Evolutionary conservation across 2,797 vertebrate genomes (phyloP).

Genomic region (Rhodeus uyekii): DNA sequence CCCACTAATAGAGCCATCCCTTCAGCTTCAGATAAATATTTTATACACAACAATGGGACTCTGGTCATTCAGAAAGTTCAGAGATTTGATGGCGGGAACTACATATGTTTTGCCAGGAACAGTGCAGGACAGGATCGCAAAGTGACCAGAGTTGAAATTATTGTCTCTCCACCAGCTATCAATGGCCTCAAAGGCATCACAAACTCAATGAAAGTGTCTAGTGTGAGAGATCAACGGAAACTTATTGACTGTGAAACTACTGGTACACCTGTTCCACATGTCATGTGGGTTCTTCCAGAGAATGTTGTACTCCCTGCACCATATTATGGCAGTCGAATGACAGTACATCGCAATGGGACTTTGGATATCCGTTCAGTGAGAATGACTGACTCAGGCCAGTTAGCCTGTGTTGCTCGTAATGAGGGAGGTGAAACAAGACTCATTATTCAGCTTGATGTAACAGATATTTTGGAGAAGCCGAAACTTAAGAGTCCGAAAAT

Average conservation of each 20-base stretch:
- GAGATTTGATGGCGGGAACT: slow-evolving; percentile 89
- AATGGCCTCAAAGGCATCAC: slow-evolving; percentile 72
- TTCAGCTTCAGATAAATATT: slow-evolving; percentile 80
- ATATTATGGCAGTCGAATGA: slow-evolving; percentile 83
- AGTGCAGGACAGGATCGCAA: slow-evolving; percentile 84
- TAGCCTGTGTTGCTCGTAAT: slow-evolving; percentile 85
- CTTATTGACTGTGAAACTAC: slow-evolving; percentile 82
- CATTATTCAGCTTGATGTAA: slow-evolving; percentile 80
- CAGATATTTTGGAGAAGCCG: slow-evolving; percentile 71
- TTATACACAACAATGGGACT: slow-evolving; percentile 81
- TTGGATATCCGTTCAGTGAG: slow-evolving; percentile 82
- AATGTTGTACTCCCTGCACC: slow-evolving; percentile 87
- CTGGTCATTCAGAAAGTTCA: slow-evolving; percentile 85
- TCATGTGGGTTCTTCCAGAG: slow-evolving; percentile 89
- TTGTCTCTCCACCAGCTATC: slow-evolving; percentile 81
- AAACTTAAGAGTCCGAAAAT: slow-evolving; percentile 67
- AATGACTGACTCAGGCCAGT: slow-evolving; percentile 76
- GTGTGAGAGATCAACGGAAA: slow-evolving; percentile 72
- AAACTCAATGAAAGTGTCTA: slow-evolving; percentile 71
- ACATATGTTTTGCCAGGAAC: slow-evolving; percentile 85
- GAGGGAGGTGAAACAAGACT: slow-evolving; percentile 88
- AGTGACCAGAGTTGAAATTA: slow-evolving; percentile 75
- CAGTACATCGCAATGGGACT: slow-evolving; percentile 87
- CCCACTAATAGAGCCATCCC: slow-evolving; percentile 81
- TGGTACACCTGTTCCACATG: slow-evolving; percentile 79